Percentiles rank a stretch among this genome's conserved stretches.
Conservation (phyloP, 2,797 vertebrate species). For the Lutjanus campechanus region DNA sequence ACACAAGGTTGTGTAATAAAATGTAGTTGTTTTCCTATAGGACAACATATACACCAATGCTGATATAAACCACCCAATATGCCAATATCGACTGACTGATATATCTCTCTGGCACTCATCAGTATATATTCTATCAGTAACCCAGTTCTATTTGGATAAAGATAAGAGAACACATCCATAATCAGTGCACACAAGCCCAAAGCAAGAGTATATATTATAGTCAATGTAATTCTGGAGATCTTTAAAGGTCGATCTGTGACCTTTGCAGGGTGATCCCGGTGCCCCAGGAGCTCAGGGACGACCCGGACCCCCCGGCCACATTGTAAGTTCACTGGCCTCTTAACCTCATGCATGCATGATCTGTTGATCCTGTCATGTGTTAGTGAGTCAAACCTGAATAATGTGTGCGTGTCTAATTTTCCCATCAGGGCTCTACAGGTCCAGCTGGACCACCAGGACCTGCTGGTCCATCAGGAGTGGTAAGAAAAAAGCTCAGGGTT, state of each 20-base stretch:
- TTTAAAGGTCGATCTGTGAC: conserved; percentile 40
- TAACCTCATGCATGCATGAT: not conserved
- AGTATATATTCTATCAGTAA: not conserved
- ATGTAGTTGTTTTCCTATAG: too few species aligned
- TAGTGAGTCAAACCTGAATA: conserved; percentile 15
- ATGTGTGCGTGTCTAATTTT: conserved; percentile 16
- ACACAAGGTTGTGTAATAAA: too few species aligned
- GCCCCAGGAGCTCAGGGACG: conserved; percentile 90
- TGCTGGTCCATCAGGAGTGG: conserved; percentile 76
- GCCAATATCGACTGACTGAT: too few species aligned
- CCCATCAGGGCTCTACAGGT: conserved; percentile 75
- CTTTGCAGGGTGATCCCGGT: conserved; percentile 91
- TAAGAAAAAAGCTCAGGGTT: conserved; percentile 50
- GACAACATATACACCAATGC: too few species aligned
- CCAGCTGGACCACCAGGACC: conserved; percentile 77
- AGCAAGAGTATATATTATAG: not conserved
- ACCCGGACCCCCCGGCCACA: conserved; percentile 90
- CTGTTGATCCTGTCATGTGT: not conserved
- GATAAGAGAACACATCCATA: not conserved
- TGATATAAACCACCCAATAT: too few species aligned
- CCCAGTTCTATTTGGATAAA: not conserved
- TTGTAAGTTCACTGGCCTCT: conserved; percentile 83
- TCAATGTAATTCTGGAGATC: conserved; percentile 1
- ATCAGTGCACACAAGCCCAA: not conserved
- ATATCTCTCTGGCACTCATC: too few species aligned